Conservation (phyloP, 2,113 vertebrate genomes). For the Chaetorhynchus papuensis region DNA sequence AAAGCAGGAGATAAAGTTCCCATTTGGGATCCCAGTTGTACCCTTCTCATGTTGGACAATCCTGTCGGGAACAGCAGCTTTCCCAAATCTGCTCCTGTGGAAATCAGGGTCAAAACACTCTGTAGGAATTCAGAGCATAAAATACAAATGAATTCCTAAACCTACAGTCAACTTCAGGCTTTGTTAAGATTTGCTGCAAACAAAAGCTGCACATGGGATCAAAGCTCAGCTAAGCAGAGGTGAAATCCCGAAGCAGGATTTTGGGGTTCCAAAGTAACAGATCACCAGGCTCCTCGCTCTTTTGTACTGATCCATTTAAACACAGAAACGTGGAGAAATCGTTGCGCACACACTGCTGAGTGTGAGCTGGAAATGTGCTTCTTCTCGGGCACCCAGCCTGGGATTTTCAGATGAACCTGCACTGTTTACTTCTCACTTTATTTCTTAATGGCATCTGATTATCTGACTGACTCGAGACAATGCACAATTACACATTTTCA, state of each 20-base stretch:
- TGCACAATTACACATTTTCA: background rate
- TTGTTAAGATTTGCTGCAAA: background rate
- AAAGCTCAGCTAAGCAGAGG: background rate
- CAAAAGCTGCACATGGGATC: background rate
- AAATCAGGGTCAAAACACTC: fast-evolving
- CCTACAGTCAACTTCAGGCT: background rate
- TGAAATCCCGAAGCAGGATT: background rate
- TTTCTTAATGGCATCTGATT: background rate
- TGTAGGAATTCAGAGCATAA: background rate
- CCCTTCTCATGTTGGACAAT: fast-evolving
- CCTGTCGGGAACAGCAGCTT: background rate
- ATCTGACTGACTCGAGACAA: background rate
- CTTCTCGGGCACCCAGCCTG: background rate
- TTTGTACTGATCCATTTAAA: background rate
- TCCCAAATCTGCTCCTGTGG: background rate
- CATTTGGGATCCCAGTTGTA: fast-evolving
- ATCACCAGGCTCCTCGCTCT: background rate
- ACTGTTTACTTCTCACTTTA: background rate
- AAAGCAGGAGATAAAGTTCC: background rate
- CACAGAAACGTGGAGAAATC: background rate
- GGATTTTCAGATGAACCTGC: background rate
- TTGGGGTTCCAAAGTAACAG: background rate
- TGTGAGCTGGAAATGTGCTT: background rate
- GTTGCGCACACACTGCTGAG: background rate
- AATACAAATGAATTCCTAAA: background rate